Base-by-base conservation (phyloP, 2,888 invertebrate species). In the Brachypalpus laphriformis region DNA sequence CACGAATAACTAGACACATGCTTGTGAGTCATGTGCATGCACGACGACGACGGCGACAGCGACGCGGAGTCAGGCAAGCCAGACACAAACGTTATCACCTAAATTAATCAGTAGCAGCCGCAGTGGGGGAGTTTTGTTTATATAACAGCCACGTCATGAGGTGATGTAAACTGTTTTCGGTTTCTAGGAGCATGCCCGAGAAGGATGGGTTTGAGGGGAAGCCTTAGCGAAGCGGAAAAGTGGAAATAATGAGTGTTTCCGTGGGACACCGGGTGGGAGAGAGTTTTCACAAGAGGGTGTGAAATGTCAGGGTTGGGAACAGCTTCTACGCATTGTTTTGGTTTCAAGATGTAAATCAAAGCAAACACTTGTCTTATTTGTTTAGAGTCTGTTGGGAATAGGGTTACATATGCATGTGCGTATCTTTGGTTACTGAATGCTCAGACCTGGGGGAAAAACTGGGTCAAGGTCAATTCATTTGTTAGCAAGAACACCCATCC, bases 91-190 rank as follows among this genome's bases (percentile, higher is more conserved):
- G 42, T 42, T 70, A 61, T 68, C 75, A 42, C 3, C 49, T 42
- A 54, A 22, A 31, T 54, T 56, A 40, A 54, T 56, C 56, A 54
- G 40, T 20, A 11, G 28, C 28, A 11, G 18, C 25, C 18, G 28
- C 11, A 11, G 20, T 34, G 16, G 51, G 61, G 45, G 31, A 16
- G 40, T n/a, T 49, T 70, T 77, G 77, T 77, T 77, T 77, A 77
- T 70, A 22, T 77, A 77, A 77, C 22, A 31, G 42, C 68, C 77
- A 77, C 77, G 77, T 70, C 77, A 77, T 61, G 20, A 42, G 68
- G 34, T 61, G 61, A 54, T 40, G 54, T 57, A 59, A 47, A 66
- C 14, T 9, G 9, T 31, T 45, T 28, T 5, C 11, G 9, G 11
- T 51, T 42, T 2, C n/a, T 28, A 42, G 18, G 68, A 68, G 68